Conservation (phyloP, 2,797 vertebrate genomes). For the Enteromius trimaculatus region DNA sequence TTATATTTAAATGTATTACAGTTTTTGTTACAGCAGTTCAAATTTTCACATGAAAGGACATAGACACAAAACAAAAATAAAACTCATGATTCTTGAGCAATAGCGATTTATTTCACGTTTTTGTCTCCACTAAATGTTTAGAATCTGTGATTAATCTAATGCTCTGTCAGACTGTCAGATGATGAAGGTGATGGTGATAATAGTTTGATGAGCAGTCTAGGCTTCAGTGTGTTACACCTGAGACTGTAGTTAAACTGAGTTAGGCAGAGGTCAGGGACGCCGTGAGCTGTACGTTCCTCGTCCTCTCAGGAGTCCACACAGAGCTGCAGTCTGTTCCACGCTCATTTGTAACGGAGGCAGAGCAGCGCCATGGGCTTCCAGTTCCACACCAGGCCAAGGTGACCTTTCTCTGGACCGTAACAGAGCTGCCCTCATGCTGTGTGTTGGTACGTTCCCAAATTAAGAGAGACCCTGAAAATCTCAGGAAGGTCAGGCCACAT, state of each 20-base stretch:
- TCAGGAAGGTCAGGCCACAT: constrained; percentile 10
- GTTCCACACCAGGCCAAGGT: constrained; percentile 30
- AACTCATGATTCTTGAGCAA: too few species aligned
- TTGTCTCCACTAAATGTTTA: not conserved
- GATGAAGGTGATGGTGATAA: not conserved
- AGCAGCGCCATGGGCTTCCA: constrained; percentile 12
- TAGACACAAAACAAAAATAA: not conserved
- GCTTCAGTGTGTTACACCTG: not conserved
- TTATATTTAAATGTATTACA: too few species aligned
- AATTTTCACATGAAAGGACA: not conserved
- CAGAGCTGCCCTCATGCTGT: constrained; percentile 16
- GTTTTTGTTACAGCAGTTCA: not conserved
- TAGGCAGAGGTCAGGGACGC: constrained; percentile 18
- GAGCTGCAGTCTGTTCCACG: constrained; percentile 19
- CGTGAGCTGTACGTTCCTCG: not conserved
- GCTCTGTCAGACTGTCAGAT: not conserved
- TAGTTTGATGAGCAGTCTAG: not conserved
- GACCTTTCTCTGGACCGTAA: constrained; percentile 34
- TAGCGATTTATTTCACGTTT: not conserved
- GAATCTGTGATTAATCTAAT: not conserved
- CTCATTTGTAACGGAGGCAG: constrained; percentile 35
- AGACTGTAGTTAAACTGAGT: not conserved
- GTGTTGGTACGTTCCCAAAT: constrained; percentile 35
- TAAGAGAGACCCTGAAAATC: constrained; percentile 25
- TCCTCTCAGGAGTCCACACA: constrained; percentile 32